Conservation (phyloP, 2,113 vertebrate genomes). For the Rhizomys pruinosus region DNA sequence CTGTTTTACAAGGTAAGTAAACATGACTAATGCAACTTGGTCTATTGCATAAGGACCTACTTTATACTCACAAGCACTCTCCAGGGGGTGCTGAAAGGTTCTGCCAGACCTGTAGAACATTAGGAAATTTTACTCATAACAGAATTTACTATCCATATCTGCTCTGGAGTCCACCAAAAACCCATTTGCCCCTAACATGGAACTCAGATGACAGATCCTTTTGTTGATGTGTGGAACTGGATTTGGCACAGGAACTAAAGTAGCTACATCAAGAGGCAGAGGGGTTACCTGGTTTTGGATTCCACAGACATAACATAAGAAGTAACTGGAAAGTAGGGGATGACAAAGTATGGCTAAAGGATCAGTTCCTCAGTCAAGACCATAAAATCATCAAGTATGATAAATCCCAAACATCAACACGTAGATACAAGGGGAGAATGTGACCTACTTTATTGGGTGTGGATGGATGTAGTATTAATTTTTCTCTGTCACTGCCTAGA, state of each 20-base stretch:
- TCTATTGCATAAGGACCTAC: conserved; percentile 31
- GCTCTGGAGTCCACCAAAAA: conserved; percentile 58
- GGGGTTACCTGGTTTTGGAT: conserved; percentile 62
- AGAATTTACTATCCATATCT: conserved; percentile 34
- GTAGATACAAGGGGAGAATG: conserved; percentile 31
- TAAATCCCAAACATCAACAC: conserved; percentile 73
- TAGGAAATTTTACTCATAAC: conserved; percentile 55
- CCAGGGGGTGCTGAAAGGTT: conserved; percentile 39
- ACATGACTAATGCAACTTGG: conserved; percentile 69
- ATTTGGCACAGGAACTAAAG: conserved; percentile 65
- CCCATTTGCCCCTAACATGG: conserved; percentile 15
- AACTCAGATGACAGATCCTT: conserved; percentile 56
- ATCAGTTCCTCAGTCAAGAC: conserved; percentile 57
- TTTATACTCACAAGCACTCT: conserved; percentile 41
- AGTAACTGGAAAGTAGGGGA: conserved; percentile 68
- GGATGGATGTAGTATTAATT: conserved; percentile 31
- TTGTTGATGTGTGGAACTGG: conserved; percentile 10
- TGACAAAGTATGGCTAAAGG: conserved; percentile 31
- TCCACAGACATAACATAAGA: conserved; percentile 59
- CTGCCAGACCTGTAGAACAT: conserved; percentile 47
- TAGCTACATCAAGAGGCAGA: conserved; percentile 60
- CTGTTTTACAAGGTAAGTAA: conserved; percentile 73
- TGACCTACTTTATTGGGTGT: conserved; percentile 32
- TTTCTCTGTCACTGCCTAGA: background rate
- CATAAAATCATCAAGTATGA: conserved; percentile 52